Evolutionary conservation across 2,888 invertebrate species (phyloP).

Genomic region (Spisula solida): DNA sequence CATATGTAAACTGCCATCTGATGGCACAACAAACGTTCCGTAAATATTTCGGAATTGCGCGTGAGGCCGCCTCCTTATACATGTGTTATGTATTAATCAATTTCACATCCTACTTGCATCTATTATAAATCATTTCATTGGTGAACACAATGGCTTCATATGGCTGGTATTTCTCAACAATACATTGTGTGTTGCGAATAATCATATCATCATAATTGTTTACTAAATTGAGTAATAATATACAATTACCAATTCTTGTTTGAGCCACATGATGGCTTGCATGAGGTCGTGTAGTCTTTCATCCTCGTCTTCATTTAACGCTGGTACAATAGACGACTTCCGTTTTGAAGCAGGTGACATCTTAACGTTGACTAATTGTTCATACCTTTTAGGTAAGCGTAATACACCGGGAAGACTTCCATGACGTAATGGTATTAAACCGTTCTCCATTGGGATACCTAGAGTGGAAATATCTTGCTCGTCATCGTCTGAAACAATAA

Average conservation of each 20-base stretch:
- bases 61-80: no score
- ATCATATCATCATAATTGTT: no score
- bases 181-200: not conserved
- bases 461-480: not conserved
- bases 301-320: constrained; percentile 62
- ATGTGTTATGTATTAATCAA: no score
- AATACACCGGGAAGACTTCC: constrained; percentile 77
- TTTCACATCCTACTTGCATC: no score
- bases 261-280: constrained; percentile 81
- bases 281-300: constrained; percentile 78
- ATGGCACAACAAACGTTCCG: no score
- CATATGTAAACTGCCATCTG: no score
- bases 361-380: constrained; percentile 67
- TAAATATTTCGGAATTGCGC: no score
- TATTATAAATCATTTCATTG: no score
- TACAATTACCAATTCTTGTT: constrained; percentile 78
- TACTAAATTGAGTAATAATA: not conserved
- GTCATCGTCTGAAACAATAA: constrained; percentile 30
- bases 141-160: no score
- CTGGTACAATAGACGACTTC: constrained; percentile 62
- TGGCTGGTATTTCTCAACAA: no score
- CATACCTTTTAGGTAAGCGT: constrained; percentile 79
- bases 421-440: constrained; percentile 78
- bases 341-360: constrained; percentile 66
- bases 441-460: constrained; percentile 72